Percentiles rank a stretch among this genome's conserved stretches.
Conservation (phyloP, 2,888 invertebrate species). For the Caenorhabditis sp. region DNA sequence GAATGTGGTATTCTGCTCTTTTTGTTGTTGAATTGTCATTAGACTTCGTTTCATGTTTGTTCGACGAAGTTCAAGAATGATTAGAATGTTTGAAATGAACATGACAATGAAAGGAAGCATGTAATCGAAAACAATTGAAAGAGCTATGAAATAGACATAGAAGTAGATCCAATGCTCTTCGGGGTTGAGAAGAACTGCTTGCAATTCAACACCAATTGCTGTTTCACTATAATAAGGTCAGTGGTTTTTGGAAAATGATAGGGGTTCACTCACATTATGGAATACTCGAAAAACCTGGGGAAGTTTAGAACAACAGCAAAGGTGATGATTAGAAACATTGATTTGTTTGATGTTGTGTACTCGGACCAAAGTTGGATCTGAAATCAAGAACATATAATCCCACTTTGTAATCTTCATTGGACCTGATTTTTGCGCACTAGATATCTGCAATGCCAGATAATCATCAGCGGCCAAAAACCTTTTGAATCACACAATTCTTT, state of each 20-base stretch:
- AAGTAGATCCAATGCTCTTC: constrained; percentile 38
- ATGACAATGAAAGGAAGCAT: constrained; percentile 34
- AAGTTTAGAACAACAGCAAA: constrained; percentile 36
- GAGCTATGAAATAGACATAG: constrained; percentile 34
- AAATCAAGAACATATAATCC: background rate
- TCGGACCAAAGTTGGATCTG: constrained; percentile 40
- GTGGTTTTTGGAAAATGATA: no score
- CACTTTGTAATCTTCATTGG: background rate
- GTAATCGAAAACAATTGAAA: constrained; percentile 39
- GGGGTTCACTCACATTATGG: constrained; percentile 24
- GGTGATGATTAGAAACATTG: constrained; percentile 23
- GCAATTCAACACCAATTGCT: constrained; percentile 2
- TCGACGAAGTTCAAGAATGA: constrained; percentile 30
- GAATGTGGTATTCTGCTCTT: constrained; percentile 40
- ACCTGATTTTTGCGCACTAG: no score
- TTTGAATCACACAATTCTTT: no score
- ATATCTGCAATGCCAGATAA: no score
- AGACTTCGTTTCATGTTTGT: constrained; percentile 32
- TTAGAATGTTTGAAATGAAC: constrained; percentile 32
- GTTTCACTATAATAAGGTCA: background rate
- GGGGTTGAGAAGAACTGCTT: constrained; percentile 23
- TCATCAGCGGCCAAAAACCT: no score
- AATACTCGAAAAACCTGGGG: constrained; percentile 36
- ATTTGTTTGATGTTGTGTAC: constrained; percentile 31
- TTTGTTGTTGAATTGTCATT: constrained; percentile 43